Percentiles rank a stretch among this genome's conserved stretches.
These are phyloP conservation scores for Chrysoperla carnea DNA, from an alignment of 1,140 invertebrate genomes.

Conservation along the genomic window DNA sequence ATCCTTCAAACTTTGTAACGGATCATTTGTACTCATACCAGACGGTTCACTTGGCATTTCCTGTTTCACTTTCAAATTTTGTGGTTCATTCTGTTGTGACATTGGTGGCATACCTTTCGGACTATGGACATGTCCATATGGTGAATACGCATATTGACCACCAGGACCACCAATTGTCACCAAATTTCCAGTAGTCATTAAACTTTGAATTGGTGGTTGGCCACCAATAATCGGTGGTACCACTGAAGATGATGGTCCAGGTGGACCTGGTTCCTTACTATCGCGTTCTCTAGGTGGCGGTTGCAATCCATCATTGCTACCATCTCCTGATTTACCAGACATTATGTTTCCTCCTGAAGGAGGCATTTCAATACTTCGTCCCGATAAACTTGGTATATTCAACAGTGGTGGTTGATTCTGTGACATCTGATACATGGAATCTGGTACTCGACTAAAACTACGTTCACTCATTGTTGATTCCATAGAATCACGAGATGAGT, in stretches of 20 bases:
- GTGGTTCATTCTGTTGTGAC: constrained; percentile 38
- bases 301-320: no score
- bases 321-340: no score
- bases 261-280: constrained; percentile 6
- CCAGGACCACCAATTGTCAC: constrained; percentile 32
- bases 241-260: constrained; percentile 24
- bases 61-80: constrained; percentile 65
- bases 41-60: constrained; percentile 38
- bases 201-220: constrained; percentile 29
- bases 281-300: no score
- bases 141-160: constrained; percentile 11
- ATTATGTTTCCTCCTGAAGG: neutral
- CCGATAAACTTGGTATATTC: neutral
- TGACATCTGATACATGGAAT: neutral
- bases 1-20: constrained; percentile 57
- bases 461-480: neutral
- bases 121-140: constrained; percentile 19
- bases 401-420: neutral
- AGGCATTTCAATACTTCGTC: neutral
- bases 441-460: neutral
- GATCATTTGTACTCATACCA: constrained; percentile 30
- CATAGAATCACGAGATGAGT: neutral
- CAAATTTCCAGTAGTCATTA: constrained; percentile 31
- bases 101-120: constrained; percentile 29
- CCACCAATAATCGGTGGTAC: constrained; percentile 21